These are phyloP conservation scores for Bagarius yarrelli DNA, from an alignment of 2,113 vertebrate species.

Conservation along the genomic window DNA sequence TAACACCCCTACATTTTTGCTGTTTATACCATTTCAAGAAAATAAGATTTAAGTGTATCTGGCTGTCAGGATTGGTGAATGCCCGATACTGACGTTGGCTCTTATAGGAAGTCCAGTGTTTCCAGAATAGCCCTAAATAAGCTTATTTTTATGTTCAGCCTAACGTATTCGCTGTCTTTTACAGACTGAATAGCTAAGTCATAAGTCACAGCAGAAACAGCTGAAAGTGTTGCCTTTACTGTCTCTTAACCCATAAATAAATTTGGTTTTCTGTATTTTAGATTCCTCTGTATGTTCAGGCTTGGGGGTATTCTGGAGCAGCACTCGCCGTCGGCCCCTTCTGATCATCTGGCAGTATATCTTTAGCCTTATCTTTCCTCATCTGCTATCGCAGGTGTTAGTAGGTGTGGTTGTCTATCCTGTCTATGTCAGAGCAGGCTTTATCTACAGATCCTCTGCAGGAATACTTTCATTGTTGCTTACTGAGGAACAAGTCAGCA, in stretches of 20 bases:
- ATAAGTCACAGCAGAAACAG: background rate
- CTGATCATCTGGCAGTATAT: constrained; percentile 44
- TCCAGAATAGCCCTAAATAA: background rate
- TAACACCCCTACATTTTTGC: background rate
- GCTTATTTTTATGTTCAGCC: background rate
- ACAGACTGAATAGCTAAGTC: background rate
- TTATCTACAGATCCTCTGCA: constrained; percentile 29
- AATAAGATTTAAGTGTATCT: background rate
- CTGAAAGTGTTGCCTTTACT: background rate
- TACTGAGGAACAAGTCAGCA: background rate
- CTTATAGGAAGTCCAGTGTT: no score
- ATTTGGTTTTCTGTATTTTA: background rate
- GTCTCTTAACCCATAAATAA: constrained; percentile 25
- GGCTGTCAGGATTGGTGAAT: background rate
- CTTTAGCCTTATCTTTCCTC: constrained; percentile 60
- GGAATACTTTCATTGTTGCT: constrained; percentile 45
- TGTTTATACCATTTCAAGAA: background rate
- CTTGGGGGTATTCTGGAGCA: constrained; percentile 17
- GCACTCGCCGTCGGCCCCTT: background rate
- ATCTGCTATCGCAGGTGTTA: constrained; percentile 74
- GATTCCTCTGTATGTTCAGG: constrained; percentile 23
- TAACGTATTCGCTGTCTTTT: background rate
- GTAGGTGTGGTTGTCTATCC: constrained; percentile 59
- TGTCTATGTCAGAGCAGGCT: constrained; percentile 57
- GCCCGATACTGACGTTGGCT: background rate